phyloP scores from a whole-genome alignment of 2,888 invertebrate genomes.

The Uloborus plumipes region DNA sequence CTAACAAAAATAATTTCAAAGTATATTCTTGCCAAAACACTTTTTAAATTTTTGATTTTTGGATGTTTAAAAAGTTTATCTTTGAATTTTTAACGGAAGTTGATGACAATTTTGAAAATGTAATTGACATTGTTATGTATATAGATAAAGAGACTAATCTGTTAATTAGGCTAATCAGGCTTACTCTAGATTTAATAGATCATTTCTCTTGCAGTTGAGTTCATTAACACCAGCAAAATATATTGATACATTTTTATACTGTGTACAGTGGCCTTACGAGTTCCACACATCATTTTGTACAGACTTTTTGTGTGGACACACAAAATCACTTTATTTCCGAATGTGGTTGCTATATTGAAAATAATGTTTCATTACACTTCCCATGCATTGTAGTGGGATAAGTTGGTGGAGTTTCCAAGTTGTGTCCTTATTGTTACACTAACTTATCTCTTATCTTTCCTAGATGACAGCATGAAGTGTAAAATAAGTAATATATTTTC shows the following conservation, averaged over 20 bases:
- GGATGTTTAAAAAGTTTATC: too few relatives aligned
- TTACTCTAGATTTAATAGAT: slow-evolving; percentile 58
- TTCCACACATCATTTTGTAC: slow-evolving; percentile 61
- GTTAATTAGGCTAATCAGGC: slow-evolving; percentile 52
- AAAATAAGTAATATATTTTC: neutral
- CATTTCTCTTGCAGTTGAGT: slow-evolving; percentile 47
- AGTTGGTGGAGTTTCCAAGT: slow-evolving; percentile 28
- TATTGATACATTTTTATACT: slow-evolving; percentile 49
- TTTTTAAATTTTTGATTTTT: too few relatives aligned
- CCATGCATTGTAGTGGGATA: slow-evolving; percentile 6
- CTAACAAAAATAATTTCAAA: too few relatives aligned
- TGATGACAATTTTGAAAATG: slow-evolving; percentile 26
- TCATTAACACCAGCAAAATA: slow-evolving; percentile 26
- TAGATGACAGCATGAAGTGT: neutral
- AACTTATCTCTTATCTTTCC: slow-evolving; percentile 14
- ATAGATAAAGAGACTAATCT: slow-evolving; percentile 56
- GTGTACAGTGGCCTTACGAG: slow-evolving; percentile 63
- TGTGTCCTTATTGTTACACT: slow-evolving; percentile 25
- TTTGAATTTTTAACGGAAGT: slow-evolving; percentile 11
- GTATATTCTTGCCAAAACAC: too few relatives aligned
- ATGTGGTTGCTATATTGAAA: slow-evolving; percentile 31
- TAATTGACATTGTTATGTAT: slow-evolving; percentile 58
- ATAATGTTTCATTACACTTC: slow-evolving; percentile 10
- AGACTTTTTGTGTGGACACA: slow-evolving; percentile 51
- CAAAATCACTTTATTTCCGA: slow-evolving; percentile 31